Evolutionary conservation across 2,113 vertebrate genomes (phyloP), one percentile per base, ranked within the genome.

Genomic region (Mystacornis crossleyi): DNA sequence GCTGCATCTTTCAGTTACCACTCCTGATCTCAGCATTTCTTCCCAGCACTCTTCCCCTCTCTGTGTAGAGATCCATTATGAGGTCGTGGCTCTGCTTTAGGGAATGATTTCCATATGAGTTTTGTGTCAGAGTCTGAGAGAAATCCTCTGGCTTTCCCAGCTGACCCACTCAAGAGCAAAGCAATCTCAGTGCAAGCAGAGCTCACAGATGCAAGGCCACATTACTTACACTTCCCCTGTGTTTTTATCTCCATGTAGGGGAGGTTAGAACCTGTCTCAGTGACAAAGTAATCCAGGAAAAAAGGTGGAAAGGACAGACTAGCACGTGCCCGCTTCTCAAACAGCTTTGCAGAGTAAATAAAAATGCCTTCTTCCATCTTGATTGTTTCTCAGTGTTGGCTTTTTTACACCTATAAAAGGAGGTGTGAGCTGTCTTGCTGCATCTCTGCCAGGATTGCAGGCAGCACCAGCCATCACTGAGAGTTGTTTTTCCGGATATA

Each of bases 191-290:
- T 12, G 21, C 23, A 20, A 91, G 55, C 72, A 78, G 69, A 43
- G 12, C 33, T 78, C 69, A n/a, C 10, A 25, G 47, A 58, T 28
- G 13, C 31, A 34, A 74, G 48, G 21, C 18, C 47, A 20, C 14
- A 19, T 57, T 69, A 42, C 20, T 51, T 31, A 28, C 33, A 19
- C 31, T 2, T 1, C 48, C 31, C 4, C 19, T 0, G 3, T 5
- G 2, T 15, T 57, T 60, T 75, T 38, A 43, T 23, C 33, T 78
- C n/a, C 45, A 8, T 13, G 19, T 18, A 14, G 4, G 14, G 1
- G 6, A 80, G 61, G 45, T 18, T 10, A 72, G 53, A 79, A 61
- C 33, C 36, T 61, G 6, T 42, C 14, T 12, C 29, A 43, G 42
- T 8, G n/a, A 55, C 26, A 17, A 73, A 58, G 34, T 47, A 53